These are phyloP conservation scores for Yponomeuta sedellus DNA, from an alignment of 2,888 invertebrate genomes.

Conservation along the genomic window DNA sequence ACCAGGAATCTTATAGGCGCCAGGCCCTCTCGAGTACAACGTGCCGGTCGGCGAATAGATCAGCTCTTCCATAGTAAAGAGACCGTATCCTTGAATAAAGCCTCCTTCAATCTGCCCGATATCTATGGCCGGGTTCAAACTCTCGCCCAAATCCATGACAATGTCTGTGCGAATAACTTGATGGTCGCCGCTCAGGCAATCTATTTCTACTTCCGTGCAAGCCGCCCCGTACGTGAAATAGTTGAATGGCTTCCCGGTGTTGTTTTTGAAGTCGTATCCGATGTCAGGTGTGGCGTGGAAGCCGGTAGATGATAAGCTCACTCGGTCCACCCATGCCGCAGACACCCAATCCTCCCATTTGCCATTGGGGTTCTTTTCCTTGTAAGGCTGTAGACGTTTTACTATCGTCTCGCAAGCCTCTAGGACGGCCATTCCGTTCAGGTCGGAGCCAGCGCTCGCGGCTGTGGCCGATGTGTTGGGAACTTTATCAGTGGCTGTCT, in stretches of 20 bases:
- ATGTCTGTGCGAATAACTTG: conserved; percentile 92
- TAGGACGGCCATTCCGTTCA: conserved; percentile 94
- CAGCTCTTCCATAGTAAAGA: conserved; percentile 93
- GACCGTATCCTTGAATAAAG: conserved; percentile 95
- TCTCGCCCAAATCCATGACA: conserved; percentile 97
- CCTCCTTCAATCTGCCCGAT: conserved; percentile 98
- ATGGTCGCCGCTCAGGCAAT: conserved; percentile 96
- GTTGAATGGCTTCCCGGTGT: conserved; percentile 84
- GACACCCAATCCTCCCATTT: conserved; percentile 91
- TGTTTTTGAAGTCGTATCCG: conserved; percentile 82
- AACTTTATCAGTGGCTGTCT: conserved; percentile 92
- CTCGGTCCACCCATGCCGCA: conserved; percentile 84
- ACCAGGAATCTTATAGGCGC: conserved; percentile 95
- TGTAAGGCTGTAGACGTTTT: conserved; percentile 84
- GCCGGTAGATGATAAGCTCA: conserved; percentile 89
- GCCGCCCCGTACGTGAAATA: conserved; percentile 93
- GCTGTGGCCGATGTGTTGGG: conserved; percentile 94
- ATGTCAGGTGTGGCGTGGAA: conserved; percentile 87
- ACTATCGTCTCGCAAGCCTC: conserved; percentile 87
- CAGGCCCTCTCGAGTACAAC: conserved; percentile 91
- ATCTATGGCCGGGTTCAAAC: conserved; percentile 97
- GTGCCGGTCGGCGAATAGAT: conserved; percentile 90
- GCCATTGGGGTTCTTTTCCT: conserved; percentile 83
- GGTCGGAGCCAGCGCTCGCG: conserved; percentile 90
- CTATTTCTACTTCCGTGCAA: conserved; percentile 93